Evolutionary conservation across 2,113 vertebrate species (phyloP), one percentile per base, ranked within the genome.

Genomic region (Alectura lathami): DNA sequence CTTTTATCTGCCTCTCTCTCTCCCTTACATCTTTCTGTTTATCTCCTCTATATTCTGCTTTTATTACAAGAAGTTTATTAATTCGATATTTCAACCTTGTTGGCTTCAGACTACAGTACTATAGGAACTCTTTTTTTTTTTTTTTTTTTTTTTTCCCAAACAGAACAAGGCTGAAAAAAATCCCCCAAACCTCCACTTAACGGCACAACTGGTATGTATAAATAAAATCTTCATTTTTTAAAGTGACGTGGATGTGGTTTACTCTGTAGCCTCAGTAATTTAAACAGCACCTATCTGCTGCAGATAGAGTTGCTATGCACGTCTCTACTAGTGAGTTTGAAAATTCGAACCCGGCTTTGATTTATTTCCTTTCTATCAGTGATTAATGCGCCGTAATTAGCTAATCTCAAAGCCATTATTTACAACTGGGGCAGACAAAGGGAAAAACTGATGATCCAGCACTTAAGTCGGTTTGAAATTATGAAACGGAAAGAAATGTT

Each of bases 301-400:
- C 78, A 96, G 98, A 97, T 96, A 97, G 95, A 98, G 96, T 93
- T 94, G 94, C 96, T 95, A 85, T 94, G 96, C 91, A 94, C 94
- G 74, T 96, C 95, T 93, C 86, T 34, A 87, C 67, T 83, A 94
- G 92, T 67, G 87, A 95, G 96, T 96, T 95, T 95, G 94, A 96
- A 97, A 97, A 98, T 96, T 91, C 78, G 82, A 95, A 85, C 43
- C 89, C 83, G 56, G 91, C 96, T 97, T 98, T 98, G 98, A 98
- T 98, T 98, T 98, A 98, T 98, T 97, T 96, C 93, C 94, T 96
- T 97, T 98, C 97, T 97, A 97, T 97, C 97, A 97, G 98, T 98
- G 98, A 98, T 98, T 98, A 98, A 98, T 98, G 98, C 83, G 34
- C 96, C 94, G 93, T 98, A 98, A 98, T 98, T 98, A 98, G 98